Evolutionary conservation across 2,797 vertebrate species (phyloP).

Genomic region (Brachyalestes nurse): DNA sequence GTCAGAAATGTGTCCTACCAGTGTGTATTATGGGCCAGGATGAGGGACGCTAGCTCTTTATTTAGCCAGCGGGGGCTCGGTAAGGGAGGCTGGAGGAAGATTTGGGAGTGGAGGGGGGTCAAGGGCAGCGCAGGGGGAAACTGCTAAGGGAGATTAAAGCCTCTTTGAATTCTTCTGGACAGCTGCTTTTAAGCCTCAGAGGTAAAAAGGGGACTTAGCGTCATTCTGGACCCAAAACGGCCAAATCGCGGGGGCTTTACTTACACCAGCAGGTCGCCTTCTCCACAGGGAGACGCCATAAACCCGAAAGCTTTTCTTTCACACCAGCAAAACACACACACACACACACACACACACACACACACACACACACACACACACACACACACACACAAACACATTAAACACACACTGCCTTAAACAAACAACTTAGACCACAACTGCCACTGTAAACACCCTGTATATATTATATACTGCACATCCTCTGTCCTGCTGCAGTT

Average conservation of each 20-base stretch:
- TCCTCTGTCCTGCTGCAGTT: no score
- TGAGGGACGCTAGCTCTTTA: conserved; percentile 12
- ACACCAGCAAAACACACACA: conserved; percentile 8
- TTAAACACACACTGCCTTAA: no score
- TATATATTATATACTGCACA: no score
- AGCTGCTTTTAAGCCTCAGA: conserved; percentile 62
- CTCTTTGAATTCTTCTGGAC: conserved; percentile 57
- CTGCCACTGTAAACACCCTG: no score
- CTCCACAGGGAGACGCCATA: conserved; percentile 21
- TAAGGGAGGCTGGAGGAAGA: conserved; percentile 2
- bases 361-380: no score
- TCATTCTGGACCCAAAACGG: conserved; percentile 39
- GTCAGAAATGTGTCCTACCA: neutral
- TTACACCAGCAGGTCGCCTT: conserved; percentile 1
- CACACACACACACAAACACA: no score
- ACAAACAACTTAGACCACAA: no score
- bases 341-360: no score
- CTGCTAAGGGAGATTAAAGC: conserved; percentile 61
- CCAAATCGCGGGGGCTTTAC: conserved; percentile 4
- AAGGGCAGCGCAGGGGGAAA: conserved; percentile 31
- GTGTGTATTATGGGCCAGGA: neutral
- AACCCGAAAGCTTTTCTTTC: no score
- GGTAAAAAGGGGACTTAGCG: conserved; percentile 50
- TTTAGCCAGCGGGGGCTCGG: conserved; percentile 11
- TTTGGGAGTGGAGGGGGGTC: conserved; percentile 21